Percentiles rank a stretch among this genome's conserved stretches.
These are phyloP conservation scores for Lepidochitona cinerea DNA, from an alignment of 2,888 invertebrate species.

Conservation along the genomic window DNA sequence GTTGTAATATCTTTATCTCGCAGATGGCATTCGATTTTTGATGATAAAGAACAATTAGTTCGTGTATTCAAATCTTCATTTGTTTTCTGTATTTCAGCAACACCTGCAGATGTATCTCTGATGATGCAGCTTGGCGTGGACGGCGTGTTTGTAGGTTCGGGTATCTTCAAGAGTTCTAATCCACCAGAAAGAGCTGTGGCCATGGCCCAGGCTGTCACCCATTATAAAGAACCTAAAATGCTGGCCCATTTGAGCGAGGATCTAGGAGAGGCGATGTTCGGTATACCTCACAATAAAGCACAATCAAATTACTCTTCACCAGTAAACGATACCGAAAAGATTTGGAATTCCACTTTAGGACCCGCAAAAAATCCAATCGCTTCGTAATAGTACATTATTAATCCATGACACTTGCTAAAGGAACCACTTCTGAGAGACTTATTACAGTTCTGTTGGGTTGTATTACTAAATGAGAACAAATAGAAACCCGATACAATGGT, in stretches of 20 bases:
- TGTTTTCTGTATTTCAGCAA: constrained; percentile 44
- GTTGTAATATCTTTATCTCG: too few relatives aligned
- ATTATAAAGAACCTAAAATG: constrained; percentile 59
- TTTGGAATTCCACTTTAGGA: constrained; percentile 48
- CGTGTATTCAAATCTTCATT: too few relatives aligned
- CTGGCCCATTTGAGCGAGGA: constrained; percentile 59
- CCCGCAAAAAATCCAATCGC: too few relatives aligned
- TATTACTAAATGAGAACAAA: too few relatives aligned
- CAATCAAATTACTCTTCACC: constrained; percentile 14
- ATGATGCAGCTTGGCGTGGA: constrained; percentile 69
- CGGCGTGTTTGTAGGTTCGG: constrained; percentile 67
- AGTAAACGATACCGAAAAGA: constrained; percentile 33
- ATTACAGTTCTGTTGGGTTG: too few relatives aligned
- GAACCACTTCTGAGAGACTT: too few relatives aligned
- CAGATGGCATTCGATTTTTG: too few relatives aligned
- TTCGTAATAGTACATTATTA: too few relatives aligned
- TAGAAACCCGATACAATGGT: too few relatives aligned
- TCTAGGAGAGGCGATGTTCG: constrained; percentile 64
- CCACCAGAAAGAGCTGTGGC: constrained; percentile 59
- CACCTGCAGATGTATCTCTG: constrained; percentile 66
- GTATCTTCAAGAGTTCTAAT: constrained; percentile 64
- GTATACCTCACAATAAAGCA: constrained; percentile 35
- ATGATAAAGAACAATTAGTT: too few relatives aligned
- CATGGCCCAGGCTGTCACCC: constrained; percentile 66
- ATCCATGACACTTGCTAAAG: too few relatives aligned